Evolutionary conservation across 2,797 vertebrate genomes (phyloP).

Genomic region (Mormyrops boulengeri): DNA sequence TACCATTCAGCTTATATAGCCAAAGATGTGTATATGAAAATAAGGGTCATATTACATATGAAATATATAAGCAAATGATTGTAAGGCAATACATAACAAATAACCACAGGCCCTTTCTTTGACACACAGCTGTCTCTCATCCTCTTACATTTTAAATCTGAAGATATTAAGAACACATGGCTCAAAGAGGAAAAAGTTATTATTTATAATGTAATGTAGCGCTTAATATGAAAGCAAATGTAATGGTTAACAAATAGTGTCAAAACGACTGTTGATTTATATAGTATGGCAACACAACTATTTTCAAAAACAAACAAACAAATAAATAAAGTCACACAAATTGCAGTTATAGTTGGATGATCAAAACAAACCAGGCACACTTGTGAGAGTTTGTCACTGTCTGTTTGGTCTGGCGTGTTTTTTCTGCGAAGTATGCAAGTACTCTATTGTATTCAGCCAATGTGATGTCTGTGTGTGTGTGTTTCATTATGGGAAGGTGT

Average conservation of each 20-base stretch:
- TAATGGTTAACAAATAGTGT: not conserved
- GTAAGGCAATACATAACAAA: not conserved
- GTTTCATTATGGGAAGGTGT: not conserved
- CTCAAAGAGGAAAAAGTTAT: not conserved
- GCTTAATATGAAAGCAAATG: not conserved
- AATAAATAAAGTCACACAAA: not conserved
- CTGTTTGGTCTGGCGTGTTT: not conserved
- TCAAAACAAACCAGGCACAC: not conserved
- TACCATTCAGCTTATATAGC: not conserved
- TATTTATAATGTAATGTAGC: not conserved
- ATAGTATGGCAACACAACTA: not conserved
- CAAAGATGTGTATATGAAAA: not conserved
- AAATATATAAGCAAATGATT: not conserved
- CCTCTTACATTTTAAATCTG: not conserved
- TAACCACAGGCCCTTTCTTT: not conserved
- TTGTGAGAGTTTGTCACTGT: not conserved
- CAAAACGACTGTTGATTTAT: not conserved
- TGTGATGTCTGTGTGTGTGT: not conserved
- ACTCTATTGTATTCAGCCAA: not conserved
- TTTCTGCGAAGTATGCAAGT: not conserved
- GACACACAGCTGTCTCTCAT: not conserved
- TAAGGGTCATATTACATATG: not conserved
- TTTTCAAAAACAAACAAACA: not conserved
- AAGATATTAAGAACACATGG: not conserved
- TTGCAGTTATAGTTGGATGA: not conserved